Percentiles rank a stretch among this genome's conserved stretches.
These are phyloP conservation scores for Periophthalmus modestus DNA, from an alignment of 2,113 vertebrate species.

Conservation along the genomic window DNA sequence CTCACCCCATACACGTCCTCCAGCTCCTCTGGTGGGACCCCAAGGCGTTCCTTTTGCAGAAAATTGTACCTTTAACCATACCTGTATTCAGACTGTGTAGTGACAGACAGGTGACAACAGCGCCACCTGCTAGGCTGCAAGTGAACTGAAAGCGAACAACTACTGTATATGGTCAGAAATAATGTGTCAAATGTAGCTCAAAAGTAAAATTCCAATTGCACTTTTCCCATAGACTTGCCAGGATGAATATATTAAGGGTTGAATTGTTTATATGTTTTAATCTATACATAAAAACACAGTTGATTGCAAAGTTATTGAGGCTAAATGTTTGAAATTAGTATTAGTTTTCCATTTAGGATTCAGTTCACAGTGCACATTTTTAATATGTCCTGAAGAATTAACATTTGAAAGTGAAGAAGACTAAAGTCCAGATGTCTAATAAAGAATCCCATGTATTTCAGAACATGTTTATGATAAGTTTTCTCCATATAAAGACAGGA, in stretches of 20 bases:
- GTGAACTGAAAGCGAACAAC: not conserved
- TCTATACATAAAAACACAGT: not conserved
- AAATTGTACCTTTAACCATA: not conserved
- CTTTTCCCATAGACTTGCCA: not conserved
- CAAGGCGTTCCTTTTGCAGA: not conserved
- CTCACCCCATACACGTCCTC: too few species aligned
- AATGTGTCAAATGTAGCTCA: not conserved
- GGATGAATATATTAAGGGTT: not conserved
- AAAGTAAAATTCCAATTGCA: not conserved
- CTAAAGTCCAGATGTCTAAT: too few species aligned
- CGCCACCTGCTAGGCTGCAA: slow-evolving; percentile 7
- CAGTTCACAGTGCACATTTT: too few species aligned
- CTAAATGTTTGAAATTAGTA: not conserved
- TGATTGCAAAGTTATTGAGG: not conserved
- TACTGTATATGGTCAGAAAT: not conserved
- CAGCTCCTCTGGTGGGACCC: too few species aligned
- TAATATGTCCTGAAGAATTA: too few species aligned
- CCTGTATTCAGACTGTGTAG: slow-evolving; percentile 6
- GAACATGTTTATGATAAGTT: too few species aligned
- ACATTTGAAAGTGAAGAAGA: too few species aligned
- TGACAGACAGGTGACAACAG: not conserved
- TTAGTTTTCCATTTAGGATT: too few species aligned
- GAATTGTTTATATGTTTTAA: not conserved
- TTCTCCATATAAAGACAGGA: too few species aligned
- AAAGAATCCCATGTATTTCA: too few species aligned